phyloP scores from a whole-genome alignment of 2,797 vertebrate species.

The Aotus griseimembra region DNA sequence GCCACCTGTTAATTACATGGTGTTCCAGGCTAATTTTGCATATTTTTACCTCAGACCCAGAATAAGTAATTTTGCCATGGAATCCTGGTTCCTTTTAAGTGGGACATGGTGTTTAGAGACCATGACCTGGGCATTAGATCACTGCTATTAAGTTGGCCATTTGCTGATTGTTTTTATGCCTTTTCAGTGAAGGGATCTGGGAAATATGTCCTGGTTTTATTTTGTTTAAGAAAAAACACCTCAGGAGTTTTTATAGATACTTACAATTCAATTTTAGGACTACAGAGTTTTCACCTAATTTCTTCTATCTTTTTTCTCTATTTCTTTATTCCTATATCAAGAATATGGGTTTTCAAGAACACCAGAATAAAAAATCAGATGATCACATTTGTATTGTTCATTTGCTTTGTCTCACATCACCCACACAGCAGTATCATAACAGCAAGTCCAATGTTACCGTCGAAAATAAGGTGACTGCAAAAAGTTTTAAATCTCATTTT shows the following conservation, averaged over 20 bases:
- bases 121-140: not conserved
- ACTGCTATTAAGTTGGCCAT: not conserved
- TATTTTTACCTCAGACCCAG: not conserved
- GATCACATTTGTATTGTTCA: not conserved
- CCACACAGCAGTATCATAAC: not conserved
- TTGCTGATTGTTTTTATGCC: not conserved
- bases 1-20: not conserved
- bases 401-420: not conserved
- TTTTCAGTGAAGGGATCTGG: not conserved
- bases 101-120: not conserved
- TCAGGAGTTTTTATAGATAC: not conserved
- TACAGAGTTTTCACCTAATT: not conserved
- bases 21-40: not conserved
- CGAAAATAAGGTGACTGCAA: too few relatives aligned
- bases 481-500: not conserved
- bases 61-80: not conserved
- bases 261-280: not conserved
- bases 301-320: not conserved
- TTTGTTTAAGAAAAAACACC: not conserved
- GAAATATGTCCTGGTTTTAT: not conserved
- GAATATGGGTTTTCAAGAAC: not conserved
- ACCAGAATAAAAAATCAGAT: not conserved
- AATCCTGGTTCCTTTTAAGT: not conserved
- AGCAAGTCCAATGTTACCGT: not conserved
- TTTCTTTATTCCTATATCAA: not conserved